Percentiles rank a stretch among this genome's conserved stretches.
phyloP scores from a whole-genome alignment of 1,140 invertebrate species.

The Bombus superbus region DNA sequence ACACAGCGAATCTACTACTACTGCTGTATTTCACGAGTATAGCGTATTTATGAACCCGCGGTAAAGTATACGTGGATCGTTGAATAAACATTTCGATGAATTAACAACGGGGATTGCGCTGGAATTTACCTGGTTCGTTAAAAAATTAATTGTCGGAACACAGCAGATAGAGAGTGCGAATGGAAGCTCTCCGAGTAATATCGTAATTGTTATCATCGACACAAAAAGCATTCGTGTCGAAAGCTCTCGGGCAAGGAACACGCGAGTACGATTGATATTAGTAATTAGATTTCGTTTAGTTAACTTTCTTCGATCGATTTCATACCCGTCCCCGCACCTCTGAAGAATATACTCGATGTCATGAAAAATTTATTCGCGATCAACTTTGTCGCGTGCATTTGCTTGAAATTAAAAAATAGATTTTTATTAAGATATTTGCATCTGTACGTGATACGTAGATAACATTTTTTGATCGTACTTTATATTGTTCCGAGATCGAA shows the following conservation, averaged over 20 bases:
- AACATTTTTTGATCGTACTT: not conserved
- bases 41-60: conserved; percentile 2
- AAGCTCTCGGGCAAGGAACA: conserved; percentile 15
- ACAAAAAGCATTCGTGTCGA: not conserved
- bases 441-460: not conserved
- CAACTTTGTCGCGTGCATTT: not conserved
- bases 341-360: not conserved
- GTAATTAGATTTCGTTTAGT: too few relatives aligned
- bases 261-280: too few relatives aligned
- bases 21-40: not conserved
- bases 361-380: not conserved
- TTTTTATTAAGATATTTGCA: not conserved
- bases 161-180: not conserved
- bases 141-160: conserved; percentile 43
- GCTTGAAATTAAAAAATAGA: not conserved
- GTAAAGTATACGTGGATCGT: conserved; percentile 11
- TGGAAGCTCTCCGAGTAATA: not conserved
- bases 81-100: conserved; percentile 43
- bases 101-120: conserved; percentile 37
- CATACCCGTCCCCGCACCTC: too few relatives aligned
- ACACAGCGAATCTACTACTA: not conserved
- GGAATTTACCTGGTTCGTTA: conserved; percentile 44
- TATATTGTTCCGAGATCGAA: not conserved
- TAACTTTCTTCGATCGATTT: not conserved
- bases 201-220: conserved; percentile 24